Base-by-base conservation (phyloP, 2,888 invertebrate genomes). In the Ashinkailepas kermadecensis region DNA sequence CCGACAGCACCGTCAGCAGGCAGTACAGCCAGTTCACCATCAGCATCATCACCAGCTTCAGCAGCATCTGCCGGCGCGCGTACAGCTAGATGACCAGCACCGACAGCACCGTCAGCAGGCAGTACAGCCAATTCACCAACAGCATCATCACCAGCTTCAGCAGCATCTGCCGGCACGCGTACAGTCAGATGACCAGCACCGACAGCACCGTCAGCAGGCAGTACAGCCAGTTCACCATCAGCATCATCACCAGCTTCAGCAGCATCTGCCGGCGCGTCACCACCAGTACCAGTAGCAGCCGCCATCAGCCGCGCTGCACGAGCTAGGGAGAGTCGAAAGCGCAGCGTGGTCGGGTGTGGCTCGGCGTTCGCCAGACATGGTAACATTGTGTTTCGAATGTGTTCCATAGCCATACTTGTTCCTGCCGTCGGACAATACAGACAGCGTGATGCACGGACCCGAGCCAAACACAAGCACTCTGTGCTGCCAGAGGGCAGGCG, bases 11-110 rank as follows among this genome's bases (percentile, higher is more conserved):
- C 87, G 95, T 95, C 54, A 93, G 93, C 78, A 96, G 88, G 56
- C 97, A 96, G 87, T 96, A 97, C 82, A 92, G 92, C 95, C 96
- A 97, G 87, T 97, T 94, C 62, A 98, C 96, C 85, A 96, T 89
- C 86, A 98, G 92, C 95, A 97, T 96, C 82, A 98, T 93, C 56
- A 94, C 86, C 80, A 98, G 86, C 88, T 97, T 97, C 58, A 82
- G 81, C 15, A 82, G 58, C 15, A 79, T 58, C 79, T n/a, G n/a
- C n/a, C n/a, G 94, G 78, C 97, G 96, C 84, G 98, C 96, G 88
- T 98, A 98, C 86, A 95, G 91, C 93, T 96, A 97, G 83, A 97
- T 91, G 81, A 95, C 88, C 87, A 95, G 92, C 83, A 96, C 92
- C 25, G 93, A 92, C 65, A 91, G 89, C 83, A 97, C 91, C 87